Conservation (phyloP, 1,140 invertebrate species). For the Hydropsyche tenuis region DNA sequence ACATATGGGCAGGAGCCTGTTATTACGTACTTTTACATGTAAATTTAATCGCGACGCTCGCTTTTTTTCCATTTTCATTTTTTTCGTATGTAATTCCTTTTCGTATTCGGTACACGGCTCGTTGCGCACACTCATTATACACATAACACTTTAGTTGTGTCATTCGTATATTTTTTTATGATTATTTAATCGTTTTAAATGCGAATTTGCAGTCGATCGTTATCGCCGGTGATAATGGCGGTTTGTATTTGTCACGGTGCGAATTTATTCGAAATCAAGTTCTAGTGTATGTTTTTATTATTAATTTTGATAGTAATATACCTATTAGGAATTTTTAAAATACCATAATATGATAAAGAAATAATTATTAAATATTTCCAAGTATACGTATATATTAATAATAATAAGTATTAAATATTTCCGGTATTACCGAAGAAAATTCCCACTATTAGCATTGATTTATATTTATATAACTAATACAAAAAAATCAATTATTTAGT, state of each 20-base stretch:
- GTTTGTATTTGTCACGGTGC: neutral
- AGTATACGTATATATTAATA: too few species aligned
- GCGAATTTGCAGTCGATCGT: constrained; percentile 11
- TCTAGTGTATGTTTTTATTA: too few species aligned
- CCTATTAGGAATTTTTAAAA: too few species aligned
- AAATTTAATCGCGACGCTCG: constrained; percentile 37
- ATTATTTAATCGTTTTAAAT: constrained; percentile 8
- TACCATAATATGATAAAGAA: too few species aligned
- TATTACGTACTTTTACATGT: constrained; percentile 44
- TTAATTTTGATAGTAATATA: too few species aligned
- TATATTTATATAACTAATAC: too few species aligned
- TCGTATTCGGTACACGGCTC: neutral
- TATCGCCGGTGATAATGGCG: constrained; percentile 22
- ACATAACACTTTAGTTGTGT: constrained; percentile 24
- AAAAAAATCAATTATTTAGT: too few species aligned
- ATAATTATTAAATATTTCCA: too few species aligned
- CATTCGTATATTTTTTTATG: neutral
- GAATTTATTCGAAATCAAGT: too few species aligned
- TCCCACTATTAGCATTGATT: too few species aligned
- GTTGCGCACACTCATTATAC: constrained; percentile 18
- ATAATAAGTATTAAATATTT: too few species aligned
- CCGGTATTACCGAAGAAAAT: too few species aligned
- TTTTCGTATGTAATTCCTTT: neutral
- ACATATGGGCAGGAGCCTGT: constrained; percentile 48
- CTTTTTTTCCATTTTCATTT: constrained; percentile 10